Percentiles rank a stretch among this genome's conserved stretches.
These are phyloP conservation scores for Phalanger gymnotis DNA, from an alignment of 2,797 vertebrate species.

Conservation along the genomic window DNA sequence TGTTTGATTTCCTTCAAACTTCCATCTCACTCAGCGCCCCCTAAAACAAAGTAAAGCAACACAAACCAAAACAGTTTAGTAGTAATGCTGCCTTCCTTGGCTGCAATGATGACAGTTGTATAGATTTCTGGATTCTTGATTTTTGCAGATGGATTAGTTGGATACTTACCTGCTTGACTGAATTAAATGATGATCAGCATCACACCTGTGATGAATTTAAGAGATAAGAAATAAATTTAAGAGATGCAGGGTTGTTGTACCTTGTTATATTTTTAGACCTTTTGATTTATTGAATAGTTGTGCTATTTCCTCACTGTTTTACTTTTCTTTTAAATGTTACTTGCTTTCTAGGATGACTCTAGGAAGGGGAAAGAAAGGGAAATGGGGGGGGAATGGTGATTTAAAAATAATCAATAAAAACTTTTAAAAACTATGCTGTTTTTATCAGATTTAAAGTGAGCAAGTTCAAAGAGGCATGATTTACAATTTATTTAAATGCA, in stretches of 20 bases:
- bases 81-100: slow-evolving; percentile 24
- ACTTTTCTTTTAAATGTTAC: neutral
- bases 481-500: slow-evolving; percentile 42
- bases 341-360: neutral
- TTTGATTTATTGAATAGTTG: neutral
- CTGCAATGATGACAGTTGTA: slow-evolving; percentile 73
- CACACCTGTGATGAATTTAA: slow-evolving; percentile 75
- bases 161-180: slow-evolving; percentile 74
- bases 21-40: slow-evolving; percentile 18
- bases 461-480: slow-evolving; percentile 20
- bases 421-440: neutral
- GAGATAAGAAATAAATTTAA: too few species aligned
- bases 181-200: slow-evolving; percentile 71
- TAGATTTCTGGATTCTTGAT: slow-evolving; percentile 73
- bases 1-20: slow-evolving; percentile 20
- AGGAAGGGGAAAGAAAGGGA: neutral
- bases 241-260: neutral
- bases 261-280: neutral
- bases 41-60: slow-evolving; percentile 4
- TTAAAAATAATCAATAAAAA: neutral
- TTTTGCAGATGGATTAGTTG: slow-evolving; percentile 78
- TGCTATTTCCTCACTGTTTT: neutral
- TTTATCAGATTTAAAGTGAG: slow-evolving; percentile 41
- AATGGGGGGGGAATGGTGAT: neutral
- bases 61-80: neutral